Conservation (phyloP, 2,888 invertebrate genomes). For the Drosophila atripex region DNA sequence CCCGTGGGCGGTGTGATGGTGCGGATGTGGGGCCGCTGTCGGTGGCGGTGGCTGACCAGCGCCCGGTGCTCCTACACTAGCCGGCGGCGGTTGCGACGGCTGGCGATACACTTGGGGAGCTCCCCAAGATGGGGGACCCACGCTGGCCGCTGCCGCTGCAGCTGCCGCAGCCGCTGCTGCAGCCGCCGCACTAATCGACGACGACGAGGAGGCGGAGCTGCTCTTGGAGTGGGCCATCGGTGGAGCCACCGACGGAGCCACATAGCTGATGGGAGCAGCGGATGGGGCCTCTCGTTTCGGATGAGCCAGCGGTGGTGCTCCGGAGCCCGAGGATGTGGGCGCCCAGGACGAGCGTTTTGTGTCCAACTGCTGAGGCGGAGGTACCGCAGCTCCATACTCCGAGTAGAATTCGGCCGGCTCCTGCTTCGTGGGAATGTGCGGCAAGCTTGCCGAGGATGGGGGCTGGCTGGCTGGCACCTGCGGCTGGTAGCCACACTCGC, state of each 20-base stretch:
- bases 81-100: constrained; percentile 67
- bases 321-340: constrained; percentile 69
- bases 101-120: constrained; percentile 83
- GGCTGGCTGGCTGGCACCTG: constrained; percentile 47
- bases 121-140: constrained; percentile 83
- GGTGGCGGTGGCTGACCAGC: constrained; percentile 35
- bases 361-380: constrained; percentile 69
- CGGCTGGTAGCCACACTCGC: constrained; percentile 88
- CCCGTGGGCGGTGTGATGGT: constrained; percentile 64
- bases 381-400: constrained; percentile 78
- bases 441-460: constrained; percentile 67
- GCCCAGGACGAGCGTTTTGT: constrained; percentile 84
- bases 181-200: constrained; percentile 73
- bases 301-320: constrained; percentile 83
- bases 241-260: constrained; percentile 77
- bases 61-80: constrained; percentile 28
- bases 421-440: constrained; percentile 84
- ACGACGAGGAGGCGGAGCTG: constrained; percentile 67
- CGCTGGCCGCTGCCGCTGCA: constrained; percentile 79
- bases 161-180: constrained; percentile 79
- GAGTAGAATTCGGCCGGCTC: constrained; percentile 83
- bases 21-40: constrained; percentile 53
- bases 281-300: constrained; percentile 83
- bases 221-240: constrained; percentile 84
- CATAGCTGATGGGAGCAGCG: constrained; percentile 75